Percentiles rank a stretch among this genome's conserved stretches.
phyloP scores from a whole-genome alignment of 1,140 invertebrate species.

The Paracyclopina nana region DNA sequence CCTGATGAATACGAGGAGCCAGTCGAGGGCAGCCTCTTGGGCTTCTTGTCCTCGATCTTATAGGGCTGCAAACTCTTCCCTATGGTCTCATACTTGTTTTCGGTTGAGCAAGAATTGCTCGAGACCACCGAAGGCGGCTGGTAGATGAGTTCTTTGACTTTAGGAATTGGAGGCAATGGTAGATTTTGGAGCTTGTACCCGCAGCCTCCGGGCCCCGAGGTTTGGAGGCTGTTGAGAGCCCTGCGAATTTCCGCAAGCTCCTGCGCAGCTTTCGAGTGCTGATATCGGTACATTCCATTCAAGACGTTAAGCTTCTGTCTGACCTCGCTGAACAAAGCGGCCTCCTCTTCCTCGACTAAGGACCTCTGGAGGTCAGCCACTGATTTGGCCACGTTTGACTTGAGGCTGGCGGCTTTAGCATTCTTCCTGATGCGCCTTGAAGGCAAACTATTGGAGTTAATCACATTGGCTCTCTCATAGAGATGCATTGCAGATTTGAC shows the following conservation, averaged over 20 bases:
- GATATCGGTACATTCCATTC: background rate
- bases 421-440: background rate
- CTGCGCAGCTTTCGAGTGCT: background rate
- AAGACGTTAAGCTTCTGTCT: conserved; percentile 2
- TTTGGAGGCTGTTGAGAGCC: background rate
- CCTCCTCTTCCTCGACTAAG: background rate
- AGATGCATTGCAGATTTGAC: conserved; percentile 2
- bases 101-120: no score
- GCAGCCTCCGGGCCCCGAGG: no score
- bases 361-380: background rate
- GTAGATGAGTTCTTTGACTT: no score
- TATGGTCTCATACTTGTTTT: conserved; percentile 11
- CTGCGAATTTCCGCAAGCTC: background rate
- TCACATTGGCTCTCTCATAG: background rate
- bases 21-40: no score
- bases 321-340: background rate
- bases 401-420: background rate
- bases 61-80: background rate
- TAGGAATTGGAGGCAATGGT: no score
- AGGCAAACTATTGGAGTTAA: background rate
- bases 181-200: no score
- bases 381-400: background rate
- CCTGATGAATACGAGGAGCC: no score
- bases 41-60: background rate
- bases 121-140: no score